These are phyloP conservation scores for Drosophila crucigera DNA, from an alignment of 2,888 invertebrate species.

Conservation along the genomic window DNA sequence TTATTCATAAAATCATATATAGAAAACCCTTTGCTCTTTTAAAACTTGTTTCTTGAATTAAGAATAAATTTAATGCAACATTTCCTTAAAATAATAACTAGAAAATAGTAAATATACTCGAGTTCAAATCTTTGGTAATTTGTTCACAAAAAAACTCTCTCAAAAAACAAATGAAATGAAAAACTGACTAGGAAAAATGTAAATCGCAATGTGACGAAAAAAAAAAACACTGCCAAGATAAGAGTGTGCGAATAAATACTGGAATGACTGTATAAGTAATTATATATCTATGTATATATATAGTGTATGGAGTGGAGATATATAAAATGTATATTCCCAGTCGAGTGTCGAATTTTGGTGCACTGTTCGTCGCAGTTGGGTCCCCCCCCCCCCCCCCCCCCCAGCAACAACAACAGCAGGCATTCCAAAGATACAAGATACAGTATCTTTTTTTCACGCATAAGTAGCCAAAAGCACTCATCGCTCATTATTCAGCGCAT, in stretches of 20 bases:
- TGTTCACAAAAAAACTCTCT: not conserved
- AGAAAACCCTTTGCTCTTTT: not conserved
- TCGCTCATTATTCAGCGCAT: conserved; percentile 38
- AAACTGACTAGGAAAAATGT: not conserved
- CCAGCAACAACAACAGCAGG: not conserved
- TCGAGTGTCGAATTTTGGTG: not conserved
- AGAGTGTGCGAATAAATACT: not conserved
- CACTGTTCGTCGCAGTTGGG: not conserved
- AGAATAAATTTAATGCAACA: not conserved
- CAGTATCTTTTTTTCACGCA: conserved; percentile 22
- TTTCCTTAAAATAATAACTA: not conserved
- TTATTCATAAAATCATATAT: not conserved
- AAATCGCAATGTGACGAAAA: not conserved
- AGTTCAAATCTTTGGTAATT: no score
- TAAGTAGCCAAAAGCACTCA: conserved; percentile 22
- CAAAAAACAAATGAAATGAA: not conserved
- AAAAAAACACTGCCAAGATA: not conserved
- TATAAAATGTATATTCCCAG: no score
- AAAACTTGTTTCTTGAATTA: not conserved
- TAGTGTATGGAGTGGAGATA: no score
- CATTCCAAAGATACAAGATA: conserved; percentile 33
- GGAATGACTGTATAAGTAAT: not conserved
- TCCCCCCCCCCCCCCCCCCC: no score
- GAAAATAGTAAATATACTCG: no score
- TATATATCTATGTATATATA: not conserved